phyloP scores from a whole-genome alignment of 2,888 invertebrate genomes.

The Lasius fuliginosus region DNA sequence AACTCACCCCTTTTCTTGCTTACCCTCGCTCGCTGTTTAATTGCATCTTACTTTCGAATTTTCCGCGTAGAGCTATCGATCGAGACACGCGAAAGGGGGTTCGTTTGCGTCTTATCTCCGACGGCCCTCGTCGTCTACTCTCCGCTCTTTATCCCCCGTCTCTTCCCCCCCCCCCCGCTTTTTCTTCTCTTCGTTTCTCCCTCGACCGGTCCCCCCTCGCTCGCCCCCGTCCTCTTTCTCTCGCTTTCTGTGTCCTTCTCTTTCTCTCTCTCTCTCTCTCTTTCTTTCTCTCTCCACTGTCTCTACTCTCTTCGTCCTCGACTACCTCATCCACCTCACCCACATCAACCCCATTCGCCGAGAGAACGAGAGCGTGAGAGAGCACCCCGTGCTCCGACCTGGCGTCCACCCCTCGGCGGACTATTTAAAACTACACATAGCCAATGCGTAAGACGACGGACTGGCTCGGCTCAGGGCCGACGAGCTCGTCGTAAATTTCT shows the following conservation, averaged over 20 bases:
- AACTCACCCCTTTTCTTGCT: constrained; percentile 87
- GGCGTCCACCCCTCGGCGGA: constrained; percentile 80
- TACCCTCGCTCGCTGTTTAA: constrained; percentile 86
- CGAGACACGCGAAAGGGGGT: constrained; percentile 84
- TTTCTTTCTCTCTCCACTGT: constrained; percentile 62
- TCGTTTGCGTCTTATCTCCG: constrained; percentile 86
- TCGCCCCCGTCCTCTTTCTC: constrained; percentile 62
- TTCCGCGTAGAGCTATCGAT: constrained; percentile 86
- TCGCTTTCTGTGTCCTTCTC: constrained; percentile 58
- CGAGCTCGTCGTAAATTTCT: constrained; percentile 30
- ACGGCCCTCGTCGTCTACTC: constrained; percentile 82
- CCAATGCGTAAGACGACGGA: constrained; percentile 67
- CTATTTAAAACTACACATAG: constrained; percentile 86
- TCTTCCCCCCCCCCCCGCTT: constrained; percentile 47
- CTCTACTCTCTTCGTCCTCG: constrained; percentile 71
- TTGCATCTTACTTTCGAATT: constrained; percentile 87
- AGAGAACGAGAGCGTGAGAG: constrained; percentile 73
- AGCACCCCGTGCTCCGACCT: constrained; percentile 70
- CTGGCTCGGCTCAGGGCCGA: constrained; percentile 49
- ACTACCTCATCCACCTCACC: constrained; percentile 73
- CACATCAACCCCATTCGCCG: constrained; percentile 73
- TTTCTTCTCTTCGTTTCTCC: constrained; percentile 71
- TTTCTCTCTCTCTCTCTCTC: constrained; percentile 54
- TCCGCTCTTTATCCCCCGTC: constrained; percentile 68
- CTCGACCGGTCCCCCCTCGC: constrained; percentile 62